Evolutionary conservation across 2,797 vertebrate genomes (phyloP).

Genomic region (Gallinago stenura): DNA sequence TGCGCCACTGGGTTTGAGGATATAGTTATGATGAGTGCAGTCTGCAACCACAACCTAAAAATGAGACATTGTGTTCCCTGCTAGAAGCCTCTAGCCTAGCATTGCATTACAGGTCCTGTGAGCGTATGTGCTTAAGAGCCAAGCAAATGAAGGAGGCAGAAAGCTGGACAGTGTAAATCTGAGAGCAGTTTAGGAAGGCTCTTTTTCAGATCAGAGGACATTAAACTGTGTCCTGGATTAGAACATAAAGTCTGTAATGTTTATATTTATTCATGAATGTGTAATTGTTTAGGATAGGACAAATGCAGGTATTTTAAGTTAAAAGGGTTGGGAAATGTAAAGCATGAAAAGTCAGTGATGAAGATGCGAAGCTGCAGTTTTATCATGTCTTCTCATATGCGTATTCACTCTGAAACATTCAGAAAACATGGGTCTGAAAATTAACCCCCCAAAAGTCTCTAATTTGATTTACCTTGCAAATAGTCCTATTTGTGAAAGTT

Average conservation of each 20-base stretch:
- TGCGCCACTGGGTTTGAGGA: not conserved
- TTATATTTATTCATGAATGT: not conserved
- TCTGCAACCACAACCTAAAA: not conserved
- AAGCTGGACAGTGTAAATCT: not conserved
- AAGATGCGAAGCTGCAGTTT: constrained; percentile 16
- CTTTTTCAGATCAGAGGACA: not conserved
- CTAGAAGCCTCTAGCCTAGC: not conserved
- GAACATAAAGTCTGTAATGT: not conserved
- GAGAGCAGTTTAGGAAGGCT: not conserved
- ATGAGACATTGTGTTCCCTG: not conserved
- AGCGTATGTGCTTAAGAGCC: not conserved
- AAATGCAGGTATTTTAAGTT: constrained; percentile 9
- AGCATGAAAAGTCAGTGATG: constrained; percentile 14
- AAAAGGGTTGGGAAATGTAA: not conserved
- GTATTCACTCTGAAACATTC: constrained; percentile 42
- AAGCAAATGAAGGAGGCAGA: not conserved
- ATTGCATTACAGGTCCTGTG: not conserved
- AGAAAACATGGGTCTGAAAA: not conserved
- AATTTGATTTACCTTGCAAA: constrained; percentile 21
- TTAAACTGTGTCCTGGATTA: not conserved
- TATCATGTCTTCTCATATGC: not conserved
- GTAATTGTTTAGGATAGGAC: not conserved
- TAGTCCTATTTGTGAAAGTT: constrained; percentile 34
- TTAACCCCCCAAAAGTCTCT: not conserved
- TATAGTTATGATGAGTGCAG: not conserved